Evolutionary conservation across 2,113 vertebrate species (phyloP).

Genomic region (Hoplias malabaricus): DNA sequence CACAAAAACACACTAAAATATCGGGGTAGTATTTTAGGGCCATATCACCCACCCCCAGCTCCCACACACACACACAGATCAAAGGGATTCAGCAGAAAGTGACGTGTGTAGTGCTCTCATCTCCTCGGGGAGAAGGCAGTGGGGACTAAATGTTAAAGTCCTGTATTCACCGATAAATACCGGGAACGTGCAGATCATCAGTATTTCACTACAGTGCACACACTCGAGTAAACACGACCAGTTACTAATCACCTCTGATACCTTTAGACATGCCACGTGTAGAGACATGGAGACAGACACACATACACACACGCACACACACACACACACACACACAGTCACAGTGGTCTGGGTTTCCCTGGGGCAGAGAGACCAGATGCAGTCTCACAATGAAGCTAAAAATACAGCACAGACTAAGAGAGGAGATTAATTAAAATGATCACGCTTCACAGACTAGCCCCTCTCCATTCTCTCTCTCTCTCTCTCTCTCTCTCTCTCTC

Average conservation of each 20-base stretch:
- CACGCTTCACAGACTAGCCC: slow-evolving; percentile 60
- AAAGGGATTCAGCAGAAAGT: no score
- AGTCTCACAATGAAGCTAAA: slow-evolving; percentile 74
- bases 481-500: slow-evolving; percentile 52
- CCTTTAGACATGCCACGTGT: neutral
- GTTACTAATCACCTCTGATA: neutral
- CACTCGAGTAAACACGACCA: no score
- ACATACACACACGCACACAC: neutral
- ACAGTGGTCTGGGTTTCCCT: slow-evolving; percentile 65
- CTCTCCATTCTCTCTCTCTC: slow-evolving; percentile 37
- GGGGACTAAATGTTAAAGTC: no score
- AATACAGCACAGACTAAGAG: slow-evolving; percentile 72
- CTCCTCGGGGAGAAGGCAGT: no score
- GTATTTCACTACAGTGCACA: no score
- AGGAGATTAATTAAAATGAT: slow-evolving; percentile 65
- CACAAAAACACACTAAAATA: no score
- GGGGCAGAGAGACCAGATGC: slow-evolving; percentile 74
- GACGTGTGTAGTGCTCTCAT: no score
- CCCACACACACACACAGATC: no score
- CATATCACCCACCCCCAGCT: no score
- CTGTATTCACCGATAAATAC: no score
- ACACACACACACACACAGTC: slow-evolving; percentile 18
- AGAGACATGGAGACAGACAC: neutral
- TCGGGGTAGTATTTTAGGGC: no score
- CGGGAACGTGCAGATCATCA: no score